A percentile compares a stretch with the other conserved stretches of the same genome.
Evolutionary conservation across 2,113 vertebrate genomes (phyloP).

Genomic region (Plotosus lineatus): DNA sequence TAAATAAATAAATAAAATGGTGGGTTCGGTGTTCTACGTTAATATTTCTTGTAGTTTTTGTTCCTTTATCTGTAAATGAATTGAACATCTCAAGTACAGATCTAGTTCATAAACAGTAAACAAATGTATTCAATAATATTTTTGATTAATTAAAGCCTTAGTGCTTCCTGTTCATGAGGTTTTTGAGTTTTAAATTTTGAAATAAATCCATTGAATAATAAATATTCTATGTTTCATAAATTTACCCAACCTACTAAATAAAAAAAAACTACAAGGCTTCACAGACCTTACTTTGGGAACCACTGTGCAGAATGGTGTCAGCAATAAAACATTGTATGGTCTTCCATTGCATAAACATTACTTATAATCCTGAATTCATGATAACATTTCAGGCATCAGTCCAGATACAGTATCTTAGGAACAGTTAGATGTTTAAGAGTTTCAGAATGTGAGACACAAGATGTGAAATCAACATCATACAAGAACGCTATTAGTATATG

Average conservation of each 20-base stretch:
- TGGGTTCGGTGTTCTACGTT: constrained; percentile 28
- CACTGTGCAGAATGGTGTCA: not conserved
- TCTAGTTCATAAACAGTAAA: not conserved
- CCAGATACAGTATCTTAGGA: not conserved
- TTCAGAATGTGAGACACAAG: constrained; percentile 14
- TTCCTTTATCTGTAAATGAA: not conserved
- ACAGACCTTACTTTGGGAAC: not conserved
- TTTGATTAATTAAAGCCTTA: not conserved
- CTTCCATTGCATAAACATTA: constrained; percentile 70
- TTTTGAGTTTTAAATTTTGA: not conserved
- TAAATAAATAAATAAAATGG: constrained; percentile 54
- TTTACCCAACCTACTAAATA: constrained; percentile 4
- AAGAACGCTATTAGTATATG: not conserved
- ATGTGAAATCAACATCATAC: constrained; percentile 1
- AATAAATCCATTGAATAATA: constrained; percentile 6
- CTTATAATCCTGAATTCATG: constrained; percentile 69
- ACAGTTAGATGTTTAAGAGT: constrained; percentile 12
- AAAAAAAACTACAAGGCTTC: constrained; percentile 40
- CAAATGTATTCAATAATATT: not conserved
- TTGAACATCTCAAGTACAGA: not conserved
- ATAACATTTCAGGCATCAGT: constrained; percentile 19
- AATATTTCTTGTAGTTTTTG: constrained; percentile 11
- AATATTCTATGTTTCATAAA: not conserved
- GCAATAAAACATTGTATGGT: constrained; percentile 55
- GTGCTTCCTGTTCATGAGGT: not conserved